Percentiles rank a stretch among this genome's conserved stretches.
phyloP scores from a whole-genome alignment of 2,888 invertebrate species.

The Tachina fera region DNA sequence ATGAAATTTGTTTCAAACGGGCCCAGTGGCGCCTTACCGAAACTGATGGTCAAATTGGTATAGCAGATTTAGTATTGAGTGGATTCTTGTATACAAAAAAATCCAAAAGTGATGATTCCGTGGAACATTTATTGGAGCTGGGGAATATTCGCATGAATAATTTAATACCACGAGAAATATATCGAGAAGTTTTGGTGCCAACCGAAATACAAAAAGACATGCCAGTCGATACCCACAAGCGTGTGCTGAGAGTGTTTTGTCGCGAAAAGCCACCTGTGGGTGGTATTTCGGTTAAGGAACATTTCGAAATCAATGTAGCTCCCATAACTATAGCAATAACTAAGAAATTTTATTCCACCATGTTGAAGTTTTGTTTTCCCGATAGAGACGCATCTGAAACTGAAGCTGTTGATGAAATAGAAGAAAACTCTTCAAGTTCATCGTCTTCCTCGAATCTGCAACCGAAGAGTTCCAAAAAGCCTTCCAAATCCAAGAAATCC shows the following conservation, averaged over 20 bases:
- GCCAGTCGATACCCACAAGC: slow-evolving; percentile 93
- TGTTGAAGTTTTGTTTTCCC: slow-evolving; percentile 98
- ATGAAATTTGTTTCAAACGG: slow-evolving; percentile 98
- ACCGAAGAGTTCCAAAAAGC: slow-evolving; percentile 77
- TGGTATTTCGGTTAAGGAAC: slow-evolving; percentile 99
- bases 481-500: slow-evolving; percentile 83
- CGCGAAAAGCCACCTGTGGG: slow-evolving; percentile 98
- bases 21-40: slow-evolving; percentile 99
- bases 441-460: slow-evolving; percentile 83
- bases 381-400: slow-evolving; percentile 93
- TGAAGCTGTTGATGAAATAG: slow-evolving; percentile 86
- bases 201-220: slow-evolving; percentile 92
- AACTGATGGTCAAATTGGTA: slow-evolving; percentile 98
- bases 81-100: slow-evolving; percentile 99
- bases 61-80: slow-evolving; percentile 96
- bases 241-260: slow-evolving; percentile 96
- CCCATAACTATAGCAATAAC: slow-evolving; percentile 96
- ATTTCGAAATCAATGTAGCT: slow-evolving; percentile 98
- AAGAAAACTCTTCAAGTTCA: slow-evolving; percentile 84
- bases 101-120: slow-evolving; percentile 97
- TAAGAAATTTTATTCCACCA: slow-evolving; percentile 97
- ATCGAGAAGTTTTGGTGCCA: slow-evolving; percentile 93
- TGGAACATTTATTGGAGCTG: slow-evolving; percentile 97
- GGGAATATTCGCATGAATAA: slow-evolving; percentile 98
- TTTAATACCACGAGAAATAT: slow-evolving; percentile 95